Evolutionary conservation across 2,113 vertebrate genomes (phyloP), one percentile per base, ranked within the genome.

Genomic region (Syrrhaptes paradoxus): DNA sequence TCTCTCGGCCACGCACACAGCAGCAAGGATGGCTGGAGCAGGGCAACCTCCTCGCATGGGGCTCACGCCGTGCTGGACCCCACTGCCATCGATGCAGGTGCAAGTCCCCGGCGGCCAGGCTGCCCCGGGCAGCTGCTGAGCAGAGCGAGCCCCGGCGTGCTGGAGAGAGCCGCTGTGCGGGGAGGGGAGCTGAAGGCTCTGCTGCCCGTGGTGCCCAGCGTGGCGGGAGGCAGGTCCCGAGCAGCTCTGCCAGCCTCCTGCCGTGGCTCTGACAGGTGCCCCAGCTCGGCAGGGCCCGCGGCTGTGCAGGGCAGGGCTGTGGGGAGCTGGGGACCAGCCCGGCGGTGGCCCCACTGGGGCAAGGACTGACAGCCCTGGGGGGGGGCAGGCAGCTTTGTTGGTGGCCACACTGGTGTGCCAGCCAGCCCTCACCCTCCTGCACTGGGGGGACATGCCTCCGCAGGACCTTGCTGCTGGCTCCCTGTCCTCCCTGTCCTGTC

Each of bases 71-170:
- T 8, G 26, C 46, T 66, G 57, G 46, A 38, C 11, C 13, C 57
- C 2, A 3, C 26, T 48, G 58, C 67, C 26, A 29, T 1, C 0
- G 0, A 25, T 3, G 7, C 10, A 11, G 49, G n/a, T 71, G 51
- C 3, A 4, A 54, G 29, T 32, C 19, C 24, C 36, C 4, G 19
- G 65, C 46, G 28, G 26, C 11, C 81, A 91, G 85, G 45, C 68
- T 65, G 67, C 21, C 31, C n/a, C 0, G 2, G 55, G 14, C 4
- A 2, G 25, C 7, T 0, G 0, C 10, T 14, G 38, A 81, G 46
- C 21, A 0, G 17, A 11, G 34, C 8, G 54, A 74, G 62, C 7
- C 52, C 13, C 54, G 54, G 52, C 10, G 49, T 22, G 71, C 32
- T 20, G 65, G 18, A 51, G 55, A 48, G 41, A 61, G 21, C 34